Evolutionary conservation across 2,888 invertebrate genomes (phyloP), one percentile per base, ranked within the genome.

Genomic region (Drosophila quinaria): DNA sequence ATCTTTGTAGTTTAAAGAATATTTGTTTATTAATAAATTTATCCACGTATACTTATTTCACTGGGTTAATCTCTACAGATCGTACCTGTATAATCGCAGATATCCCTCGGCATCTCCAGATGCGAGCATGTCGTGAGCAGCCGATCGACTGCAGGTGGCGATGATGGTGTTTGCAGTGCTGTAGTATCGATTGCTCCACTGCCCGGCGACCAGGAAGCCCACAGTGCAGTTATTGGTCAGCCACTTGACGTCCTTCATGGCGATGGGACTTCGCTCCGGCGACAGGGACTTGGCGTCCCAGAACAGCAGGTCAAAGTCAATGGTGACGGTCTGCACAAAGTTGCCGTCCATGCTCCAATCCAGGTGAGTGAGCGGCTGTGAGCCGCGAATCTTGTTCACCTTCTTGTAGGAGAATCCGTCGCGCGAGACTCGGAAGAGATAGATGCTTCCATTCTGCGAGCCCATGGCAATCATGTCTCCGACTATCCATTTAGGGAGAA

Each of bases 261-360:
- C 96, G 71, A 97, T 94, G 3, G 97, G 97, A 91, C 97, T 97
- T 91, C 97, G 97, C 90, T 97, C 97, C 9, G 97, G 96, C 1
- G 97, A 96, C 55, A 97, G 92, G 0, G 97, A 95, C 92, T 97
- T 97, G n/a, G 97, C 96, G 90, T 97, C 97, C 97, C 98, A 98
- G 93, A 97, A 98, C 5, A 96, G 94, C 55, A 97, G 93, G 91
- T 98, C 98, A 84, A 97, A 97, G 91, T 98, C 98, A 66, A 97
- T 96, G 15, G 98, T 97, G 58, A 97, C 97, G 0, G 97, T 97
- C 93, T 98, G 98, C 65, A 98, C 93, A 91, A 95, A 97, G 91
- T 95, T 96, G 63, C 97, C 97, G 90, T 98, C 98, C 42, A 96
- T 95, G 91, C 98, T 97, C 98, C 98, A 98, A 91, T 98, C 98